Conservation (phyloP, 2,888 invertebrate genomes). For the Dicyrtomina minuta region DNA sequence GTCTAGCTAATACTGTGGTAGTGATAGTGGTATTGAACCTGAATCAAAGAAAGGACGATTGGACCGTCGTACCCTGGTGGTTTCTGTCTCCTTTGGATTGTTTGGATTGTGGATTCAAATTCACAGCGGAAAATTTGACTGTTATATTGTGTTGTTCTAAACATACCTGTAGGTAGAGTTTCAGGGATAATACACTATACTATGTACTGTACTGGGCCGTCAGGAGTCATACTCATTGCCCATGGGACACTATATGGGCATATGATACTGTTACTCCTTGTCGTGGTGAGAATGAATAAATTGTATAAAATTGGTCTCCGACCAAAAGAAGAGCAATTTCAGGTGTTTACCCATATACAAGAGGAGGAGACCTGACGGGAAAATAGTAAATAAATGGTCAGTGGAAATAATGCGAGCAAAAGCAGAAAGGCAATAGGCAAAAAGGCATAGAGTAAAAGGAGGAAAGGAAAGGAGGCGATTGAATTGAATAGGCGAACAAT, state of each 20-base stretch:
- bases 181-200: not conserved
- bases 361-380: not conserved
- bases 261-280: no score
- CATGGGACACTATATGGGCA: no score
- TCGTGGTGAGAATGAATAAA: not conserved
- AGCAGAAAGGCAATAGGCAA: not conserved
- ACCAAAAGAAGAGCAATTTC: constrained; percentile 6
- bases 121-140: constrained; percentile 12
- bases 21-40: no score
- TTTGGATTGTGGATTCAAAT: no score
- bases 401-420: not conserved
- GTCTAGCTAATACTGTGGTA: no score
- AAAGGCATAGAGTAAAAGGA: not conserved
- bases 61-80: no score
- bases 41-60: no score
- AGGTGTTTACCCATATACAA: not conserved
- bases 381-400: constrained; percentile 15
- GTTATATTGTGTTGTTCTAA: constrained; percentile 1
- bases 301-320: not conserved
- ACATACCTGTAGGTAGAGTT: no score
- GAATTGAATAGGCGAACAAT: constrained; percentile 13
- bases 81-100: no score
- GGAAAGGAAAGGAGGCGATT: not conserved
- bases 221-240: not conserved
- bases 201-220: no score